phyloP scores from a whole-genome alignment of 1,140 invertebrate species.

The Matsumurasca onukii region DNA sequence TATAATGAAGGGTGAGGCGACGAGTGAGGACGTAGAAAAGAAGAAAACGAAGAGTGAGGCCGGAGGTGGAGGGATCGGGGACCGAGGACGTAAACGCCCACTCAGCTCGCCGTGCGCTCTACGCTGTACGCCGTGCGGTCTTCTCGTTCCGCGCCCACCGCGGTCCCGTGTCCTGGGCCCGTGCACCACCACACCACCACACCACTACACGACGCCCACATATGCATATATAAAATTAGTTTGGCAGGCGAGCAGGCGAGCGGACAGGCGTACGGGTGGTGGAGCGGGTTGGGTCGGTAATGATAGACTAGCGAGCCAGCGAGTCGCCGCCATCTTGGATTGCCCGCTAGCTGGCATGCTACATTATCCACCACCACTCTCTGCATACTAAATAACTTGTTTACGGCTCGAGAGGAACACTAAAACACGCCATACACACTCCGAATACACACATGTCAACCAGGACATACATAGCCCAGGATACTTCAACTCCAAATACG shows the following conservation, averaged over 20 bases:
- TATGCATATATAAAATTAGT: constrained; percentile 32
- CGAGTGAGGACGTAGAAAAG: background rate
- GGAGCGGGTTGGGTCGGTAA: background rate
- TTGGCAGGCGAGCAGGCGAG: constrained; percentile 11
- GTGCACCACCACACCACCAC: too few species aligned
- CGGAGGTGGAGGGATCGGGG: constrained; percentile 20
- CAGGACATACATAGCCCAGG: too few species aligned
- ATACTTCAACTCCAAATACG: too few species aligned
- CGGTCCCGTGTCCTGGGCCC: too few species aligned
- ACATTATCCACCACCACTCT: background rate
- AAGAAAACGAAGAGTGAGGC: background rate
- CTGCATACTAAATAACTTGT: constrained; percentile 23
- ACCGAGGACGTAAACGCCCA: constrained; percentile 9
- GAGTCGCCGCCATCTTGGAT: background rate
- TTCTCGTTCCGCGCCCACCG: too few species aligned
- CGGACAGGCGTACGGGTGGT: background rate
- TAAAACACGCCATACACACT: background rate
- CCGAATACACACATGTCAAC: too few species aligned
- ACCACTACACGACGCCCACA: constrained; percentile 29
- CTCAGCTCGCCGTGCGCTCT: background rate
- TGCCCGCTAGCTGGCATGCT: constrained; percentile 5
- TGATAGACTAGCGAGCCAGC: background rate
- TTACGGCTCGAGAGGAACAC: background rate
- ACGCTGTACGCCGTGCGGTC: too few species aligned
- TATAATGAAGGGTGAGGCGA: background rate